Evolutionary conservation across 2,113 vertebrate species (phyloP).

Genomic region (Pygoscelis adeliae): DNA sequence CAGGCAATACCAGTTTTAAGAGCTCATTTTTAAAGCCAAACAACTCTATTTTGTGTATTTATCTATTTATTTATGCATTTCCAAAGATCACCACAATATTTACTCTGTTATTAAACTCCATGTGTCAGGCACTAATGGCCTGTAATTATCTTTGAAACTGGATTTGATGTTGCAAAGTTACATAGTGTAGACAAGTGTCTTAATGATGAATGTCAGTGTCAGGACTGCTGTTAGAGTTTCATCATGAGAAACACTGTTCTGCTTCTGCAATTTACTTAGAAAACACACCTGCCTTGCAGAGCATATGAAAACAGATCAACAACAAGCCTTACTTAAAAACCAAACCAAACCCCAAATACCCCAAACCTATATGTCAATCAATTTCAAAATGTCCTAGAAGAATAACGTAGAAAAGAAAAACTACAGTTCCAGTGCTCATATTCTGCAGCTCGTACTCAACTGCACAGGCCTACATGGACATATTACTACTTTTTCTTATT

Average conservation of each 20-base stretch:
- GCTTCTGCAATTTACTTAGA: constrained; percentile 13
- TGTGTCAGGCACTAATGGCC: constrained; percentile 51
- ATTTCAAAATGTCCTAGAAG: neutral
- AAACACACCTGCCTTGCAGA: neutral
- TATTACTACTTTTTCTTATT: neutral
- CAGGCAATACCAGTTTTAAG: constrained; percentile 28
- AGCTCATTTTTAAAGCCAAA: constrained; percentile 39
- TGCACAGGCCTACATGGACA: neutral
- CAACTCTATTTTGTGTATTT: constrained; percentile 17
- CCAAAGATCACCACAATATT: constrained; percentile 55
- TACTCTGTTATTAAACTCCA: constrained; percentile 63
- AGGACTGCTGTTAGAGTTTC: constrained; percentile 2
- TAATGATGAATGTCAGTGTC: neutral
- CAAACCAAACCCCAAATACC: neutral
- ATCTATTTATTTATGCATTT: constrained; percentile 65
- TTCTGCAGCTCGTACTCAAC: neutral
- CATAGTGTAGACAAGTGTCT: constrained; percentile 13
- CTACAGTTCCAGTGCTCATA: neutral
- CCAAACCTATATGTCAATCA: neutral
- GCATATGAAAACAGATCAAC: neutral
- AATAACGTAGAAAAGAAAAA: neutral
- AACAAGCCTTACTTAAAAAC: neutral
- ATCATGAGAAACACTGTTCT: constrained; percentile 1
- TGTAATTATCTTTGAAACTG: constrained; percentile 60
- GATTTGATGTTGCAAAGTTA: constrained; percentile 48